phyloP scores from a whole-genome alignment of 1,140 invertebrate genomes.

The Lepidotrigona ventralis region DNA sequence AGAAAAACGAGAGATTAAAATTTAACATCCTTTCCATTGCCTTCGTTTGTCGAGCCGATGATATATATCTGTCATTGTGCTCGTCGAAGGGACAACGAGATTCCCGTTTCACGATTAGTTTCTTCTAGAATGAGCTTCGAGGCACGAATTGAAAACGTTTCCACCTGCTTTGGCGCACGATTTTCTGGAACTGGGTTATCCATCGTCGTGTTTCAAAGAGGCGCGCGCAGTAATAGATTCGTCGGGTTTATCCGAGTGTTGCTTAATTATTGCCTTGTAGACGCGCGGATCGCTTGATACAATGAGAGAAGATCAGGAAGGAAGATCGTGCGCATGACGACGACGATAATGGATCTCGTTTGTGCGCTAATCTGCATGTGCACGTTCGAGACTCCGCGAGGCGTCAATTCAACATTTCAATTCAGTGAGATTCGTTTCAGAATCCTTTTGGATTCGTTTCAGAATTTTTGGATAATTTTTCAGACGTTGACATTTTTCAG shows the following conservation, averaged over 20 bases:
- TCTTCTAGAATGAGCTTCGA: background rate
- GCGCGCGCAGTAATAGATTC: conserved; percentile 18
- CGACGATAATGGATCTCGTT: conserved; percentile 21
- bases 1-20: no score
- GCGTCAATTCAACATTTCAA: no score
- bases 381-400: background rate
- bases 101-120: background rate
- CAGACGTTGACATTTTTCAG: no score
- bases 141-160: background rate
- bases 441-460: no score
- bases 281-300: background rate
- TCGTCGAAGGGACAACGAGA: background rate
- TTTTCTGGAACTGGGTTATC: conserved; percentile 47
- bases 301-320: conserved; percentile 17
- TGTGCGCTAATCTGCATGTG: background rate
- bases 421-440: no score
- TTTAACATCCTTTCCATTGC: background rate
- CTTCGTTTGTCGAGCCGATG: no score
- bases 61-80: background rate
- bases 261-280: conserved; percentile 40
- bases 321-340: background rate
- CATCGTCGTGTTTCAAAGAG: conserved; percentile 15
- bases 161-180: conserved; percentile 1
- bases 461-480: no score
- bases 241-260: conserved; percentile 39